Evolutionary conservation across 2,797 vertebrate species (phyloP).

Genomic region (Malacoraja senta): DNA sequence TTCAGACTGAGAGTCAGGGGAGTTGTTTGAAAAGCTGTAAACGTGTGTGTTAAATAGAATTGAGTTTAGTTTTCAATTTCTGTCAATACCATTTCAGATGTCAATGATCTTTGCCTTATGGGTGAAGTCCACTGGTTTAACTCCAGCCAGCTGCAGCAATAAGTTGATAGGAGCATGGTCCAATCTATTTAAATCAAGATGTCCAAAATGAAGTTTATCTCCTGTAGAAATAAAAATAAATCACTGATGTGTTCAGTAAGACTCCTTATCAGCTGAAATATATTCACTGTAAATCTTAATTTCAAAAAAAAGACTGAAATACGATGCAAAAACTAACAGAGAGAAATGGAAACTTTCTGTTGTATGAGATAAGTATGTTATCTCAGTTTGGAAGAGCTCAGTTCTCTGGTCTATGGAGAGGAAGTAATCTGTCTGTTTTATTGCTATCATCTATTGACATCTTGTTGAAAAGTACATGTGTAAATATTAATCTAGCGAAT

Average conservation of each 20-base stretch:
- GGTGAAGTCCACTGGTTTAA: conserved; percentile 69
- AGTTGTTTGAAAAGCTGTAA: neutral
- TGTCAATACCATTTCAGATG: conserved; percentile 50
- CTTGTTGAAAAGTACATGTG: neutral
- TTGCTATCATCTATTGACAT: neutral
- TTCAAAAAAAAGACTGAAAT: neutral
- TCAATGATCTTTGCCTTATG: conserved; percentile 64
- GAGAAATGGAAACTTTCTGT: neutral
- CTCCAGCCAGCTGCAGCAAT: conserved; percentile 76
- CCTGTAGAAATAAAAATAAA: conserved; percentile 56
- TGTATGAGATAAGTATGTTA: neutral
- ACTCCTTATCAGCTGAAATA: neutral
- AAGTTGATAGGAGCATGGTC: conserved; percentile 82
- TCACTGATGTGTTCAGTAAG: neutral
- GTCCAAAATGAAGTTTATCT: conserved; percentile 71
- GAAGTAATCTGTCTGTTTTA: neutral
- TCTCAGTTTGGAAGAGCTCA: neutral
- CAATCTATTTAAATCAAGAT: conserved; percentile 77
- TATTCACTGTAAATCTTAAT: neutral
- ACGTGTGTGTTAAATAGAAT: neutral
- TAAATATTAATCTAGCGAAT: neutral
- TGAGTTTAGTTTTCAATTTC: neutral
- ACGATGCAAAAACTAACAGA: neutral
- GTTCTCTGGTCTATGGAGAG: neutral
- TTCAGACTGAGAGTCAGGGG: too few relatives aligned